These are phyloP conservation scores for Paguma larvata DNA, from an alignment of 2,797 vertebrate genomes.

Conservation along the genomic window DNA sequence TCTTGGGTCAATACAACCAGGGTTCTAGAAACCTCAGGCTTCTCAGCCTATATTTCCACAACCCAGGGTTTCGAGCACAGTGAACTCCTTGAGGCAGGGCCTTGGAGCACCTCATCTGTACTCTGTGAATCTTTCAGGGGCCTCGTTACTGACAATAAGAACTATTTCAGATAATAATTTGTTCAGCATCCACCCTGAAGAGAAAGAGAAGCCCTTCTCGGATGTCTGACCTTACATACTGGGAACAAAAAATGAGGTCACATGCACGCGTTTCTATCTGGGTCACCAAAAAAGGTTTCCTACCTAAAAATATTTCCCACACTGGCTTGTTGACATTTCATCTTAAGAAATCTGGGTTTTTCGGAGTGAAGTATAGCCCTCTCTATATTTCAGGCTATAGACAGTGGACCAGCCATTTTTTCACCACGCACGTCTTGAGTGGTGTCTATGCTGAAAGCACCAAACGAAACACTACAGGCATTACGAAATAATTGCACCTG, in stretches of 20 bases:
- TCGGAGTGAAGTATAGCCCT: background rate
- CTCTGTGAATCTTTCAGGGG: background rate
- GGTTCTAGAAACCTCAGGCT: background rate
- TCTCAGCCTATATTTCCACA: background rate
- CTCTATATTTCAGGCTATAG: background rate
- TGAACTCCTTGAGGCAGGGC: background rate
- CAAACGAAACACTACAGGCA: background rate
- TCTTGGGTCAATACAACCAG: background rate
- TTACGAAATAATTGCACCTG: background rate
- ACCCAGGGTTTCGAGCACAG: background rate
- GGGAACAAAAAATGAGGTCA: slow-evolving; percentile 38
- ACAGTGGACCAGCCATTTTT: background rate
- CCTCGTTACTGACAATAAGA: background rate
- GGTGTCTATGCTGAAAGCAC: background rate
- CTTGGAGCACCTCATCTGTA: background rate
- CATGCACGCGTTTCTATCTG: background rate
- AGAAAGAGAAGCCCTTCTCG: slow-evolving; percentile 8
- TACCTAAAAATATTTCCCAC: slow-evolving; percentile 39
- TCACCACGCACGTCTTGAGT: background rate
- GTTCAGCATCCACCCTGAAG: background rate
- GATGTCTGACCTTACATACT: background rate
- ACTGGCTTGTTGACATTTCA: background rate
- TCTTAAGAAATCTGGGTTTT: background rate
- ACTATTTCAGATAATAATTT: slow-evolving; percentile 2
- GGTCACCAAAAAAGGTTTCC: slow-evolving; percentile 25